Percentiles rank a stretch among this genome's conserved stretches.
These are phyloP conservation scores for Scomber scombrus DNA, from an alignment of 2,113 vertebrate genomes.

Conservation along the genomic window DNA sequence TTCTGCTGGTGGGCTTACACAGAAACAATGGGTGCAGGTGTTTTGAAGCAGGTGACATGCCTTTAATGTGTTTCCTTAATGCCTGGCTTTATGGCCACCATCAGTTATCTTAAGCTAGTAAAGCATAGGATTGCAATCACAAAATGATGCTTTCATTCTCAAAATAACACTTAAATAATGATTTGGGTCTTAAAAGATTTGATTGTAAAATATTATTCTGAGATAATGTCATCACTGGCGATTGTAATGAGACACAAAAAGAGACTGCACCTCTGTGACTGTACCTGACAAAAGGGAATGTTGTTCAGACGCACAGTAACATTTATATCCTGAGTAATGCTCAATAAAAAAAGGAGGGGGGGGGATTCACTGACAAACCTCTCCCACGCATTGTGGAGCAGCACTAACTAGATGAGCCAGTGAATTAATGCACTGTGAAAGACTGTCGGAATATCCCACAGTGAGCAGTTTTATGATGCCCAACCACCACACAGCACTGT, in stretches of 20 bases:
- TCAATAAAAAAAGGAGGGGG: slow-evolving; percentile 52
- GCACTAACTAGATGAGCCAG: slow-evolving; percentile 73
- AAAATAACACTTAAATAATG: neutral
- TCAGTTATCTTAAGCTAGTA: no score
- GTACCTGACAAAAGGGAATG: neutral
- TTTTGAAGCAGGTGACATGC: no score
- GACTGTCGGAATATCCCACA: slow-evolving; percentile 62
- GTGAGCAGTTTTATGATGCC: slow-evolving; percentile 69
- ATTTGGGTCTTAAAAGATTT: neutral
- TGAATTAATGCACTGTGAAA: slow-evolving; percentile 64
- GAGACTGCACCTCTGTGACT: neutral
- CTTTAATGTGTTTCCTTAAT: no score
- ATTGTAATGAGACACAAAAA: neutral
- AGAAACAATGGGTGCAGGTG: no score
- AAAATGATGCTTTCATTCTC: neutral
- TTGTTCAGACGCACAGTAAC: neutral
- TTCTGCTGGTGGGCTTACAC: no score
- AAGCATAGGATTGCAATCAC: no score
- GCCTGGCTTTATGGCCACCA: no score
- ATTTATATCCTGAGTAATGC: slow-evolving; percentile 45
- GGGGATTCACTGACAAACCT: slow-evolving; percentile 59
- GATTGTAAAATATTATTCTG: neutral
- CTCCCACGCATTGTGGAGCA: slow-evolving; percentile 61
- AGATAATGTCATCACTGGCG: neutral
- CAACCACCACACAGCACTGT: slow-evolving; percentile 31